Evolutionary conservation across 2,113 vertebrate genomes (phyloP), one percentile per base, ranked within the genome.

Genomic region (Sakesphorus luctuosus): DNA sequence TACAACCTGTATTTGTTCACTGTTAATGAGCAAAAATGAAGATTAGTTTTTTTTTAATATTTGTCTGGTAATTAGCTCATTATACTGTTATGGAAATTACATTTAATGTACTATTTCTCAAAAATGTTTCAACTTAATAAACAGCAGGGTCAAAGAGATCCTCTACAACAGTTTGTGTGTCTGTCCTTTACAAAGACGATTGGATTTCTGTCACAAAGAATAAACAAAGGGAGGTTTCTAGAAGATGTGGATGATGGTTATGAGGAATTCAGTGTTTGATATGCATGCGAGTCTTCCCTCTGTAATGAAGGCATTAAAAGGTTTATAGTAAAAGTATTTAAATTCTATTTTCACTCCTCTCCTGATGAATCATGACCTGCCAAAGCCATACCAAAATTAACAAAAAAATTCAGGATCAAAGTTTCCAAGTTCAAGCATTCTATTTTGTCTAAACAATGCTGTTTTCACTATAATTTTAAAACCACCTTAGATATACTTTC

Each of bases 151-250:
- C 13, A 78, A 44, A 87, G 63, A 82, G 73, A 29, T 44, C 4
- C 18, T 28, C 13, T 78, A 18, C 33, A 72, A 25, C 40, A 18
- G 36, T 75, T 72, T 25, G 5, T 50, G 35, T 43, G 33, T 73
- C 59, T 78, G 61, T 81, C n/a, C 66, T 82, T 89, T 38, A 31
- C 58, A 89, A 84, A 43, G 62, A 43, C 58, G 68, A 40, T 58
- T 89, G 76, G 49, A 92, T 92, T 92, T 87, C 76, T 81, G 69
- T 53, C 66, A 92, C 36, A 53, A 89, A 36, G 65, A 85, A 94
- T 73, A 89, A 92, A 66, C 36, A 74, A 69, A 40, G 14, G 20
- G 69, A 82, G 13, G 44, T 44, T 87, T 76, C 25, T 29, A 36
- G 31, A 8, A 76, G 15, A 24, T 71, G 12, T 24, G 10, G 36